Percentiles rank a stretch among this genome's conserved stretches.
These are phyloP conservation scores for Apotomis betuletana DNA, from an alignment of 2,888 invertebrate species.

Conservation along the genomic window DNA sequence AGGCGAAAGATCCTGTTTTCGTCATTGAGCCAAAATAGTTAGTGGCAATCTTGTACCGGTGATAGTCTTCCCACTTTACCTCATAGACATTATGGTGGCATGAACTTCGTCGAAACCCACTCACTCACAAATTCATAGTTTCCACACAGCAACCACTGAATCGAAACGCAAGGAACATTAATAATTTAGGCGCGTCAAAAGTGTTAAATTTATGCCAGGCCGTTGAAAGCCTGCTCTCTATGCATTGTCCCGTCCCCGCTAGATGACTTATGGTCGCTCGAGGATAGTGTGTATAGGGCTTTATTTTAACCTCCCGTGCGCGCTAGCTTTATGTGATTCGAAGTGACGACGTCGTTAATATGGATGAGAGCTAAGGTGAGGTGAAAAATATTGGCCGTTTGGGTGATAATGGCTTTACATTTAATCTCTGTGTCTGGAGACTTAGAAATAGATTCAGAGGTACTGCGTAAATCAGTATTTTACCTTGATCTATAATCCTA, in stretches of 20 bases:
- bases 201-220: constrained; percentile 44
- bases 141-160: neutral
- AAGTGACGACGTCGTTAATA: constrained; percentile 37
- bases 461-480: too few species aligned
- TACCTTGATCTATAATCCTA: too few species aligned
- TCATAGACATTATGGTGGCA: too few species aligned
- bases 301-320: constrained; percentile 41
- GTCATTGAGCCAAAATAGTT: too few species aligned
- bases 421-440: neutral
- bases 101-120: too few species aligned
- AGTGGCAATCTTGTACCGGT: too few species aligned
- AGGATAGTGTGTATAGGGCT: constrained; percentile 37
- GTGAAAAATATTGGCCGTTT: constrained; percentile 24
- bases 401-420: neutral
- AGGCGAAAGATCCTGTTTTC: too few species aligned
- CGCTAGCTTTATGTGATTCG: constrained; percentile 32
- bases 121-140: neutral
- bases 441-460: neutral
- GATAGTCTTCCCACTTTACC: too few species aligned
- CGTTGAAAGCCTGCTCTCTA: constrained; percentile 47
- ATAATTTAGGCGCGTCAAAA: constrained; percentile 43
- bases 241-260: constrained; percentile 46
- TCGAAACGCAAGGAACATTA: constrained; percentile 34
- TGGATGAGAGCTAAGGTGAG: constrained; percentile 26
- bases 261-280: constrained; percentile 45